Base-by-base conservation (phyloP, 2,113 vertebrate genomes). In the Xenopus laevis region DNA sequence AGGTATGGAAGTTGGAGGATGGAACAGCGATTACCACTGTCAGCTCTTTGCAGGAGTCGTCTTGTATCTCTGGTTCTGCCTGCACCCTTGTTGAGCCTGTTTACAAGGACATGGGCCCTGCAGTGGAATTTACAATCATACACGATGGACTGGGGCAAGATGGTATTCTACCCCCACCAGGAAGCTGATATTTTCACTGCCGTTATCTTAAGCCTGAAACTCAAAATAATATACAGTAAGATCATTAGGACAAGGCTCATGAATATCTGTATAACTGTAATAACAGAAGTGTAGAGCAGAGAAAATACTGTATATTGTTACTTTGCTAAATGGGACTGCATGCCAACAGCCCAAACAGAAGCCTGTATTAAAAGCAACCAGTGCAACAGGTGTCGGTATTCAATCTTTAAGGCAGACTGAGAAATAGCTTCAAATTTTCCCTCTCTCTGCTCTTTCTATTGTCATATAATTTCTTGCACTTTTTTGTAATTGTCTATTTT, bases 1-100 rank as follows among this genome's bases (percentile, higher is more conserved):
- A 87, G 85, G 79, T 83, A 60, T 79, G 52, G 30, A 81, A 79
- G 2, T 1, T 17, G 20, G 61, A 72, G 0, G 47, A 78, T 0
- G 58, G 0, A 46, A 60, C 46, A 45, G 67, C 64, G 20, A 71
- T 71, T 60, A 45, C 65, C 10, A 63, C 78, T 0, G 17, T 55
- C 52, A 61, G 64, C 18, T 44, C 77, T 62, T 78, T 55, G 2
- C 81, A 76, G 63, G 80, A 72, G 55, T 65, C 70, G 27, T 50
- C 17, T 0, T 65, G 73, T 23, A 46, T 30, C 18, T 45, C 74
- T 4, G 65, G 68, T 44, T 68, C 73, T 23, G 45, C 68, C 21
- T 68, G 73, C 30, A 69, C 73, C n/a, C 21, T 46, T 45, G 57
- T 69, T 62, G 73, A 68, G 13, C 45, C 55, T 68, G 55, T 58